Evolutionary conservation across 2,888 invertebrate species (phyloP), one percentile per base, ranked within the genome.

Genomic region (Drosophila tanythrix): DNA sequence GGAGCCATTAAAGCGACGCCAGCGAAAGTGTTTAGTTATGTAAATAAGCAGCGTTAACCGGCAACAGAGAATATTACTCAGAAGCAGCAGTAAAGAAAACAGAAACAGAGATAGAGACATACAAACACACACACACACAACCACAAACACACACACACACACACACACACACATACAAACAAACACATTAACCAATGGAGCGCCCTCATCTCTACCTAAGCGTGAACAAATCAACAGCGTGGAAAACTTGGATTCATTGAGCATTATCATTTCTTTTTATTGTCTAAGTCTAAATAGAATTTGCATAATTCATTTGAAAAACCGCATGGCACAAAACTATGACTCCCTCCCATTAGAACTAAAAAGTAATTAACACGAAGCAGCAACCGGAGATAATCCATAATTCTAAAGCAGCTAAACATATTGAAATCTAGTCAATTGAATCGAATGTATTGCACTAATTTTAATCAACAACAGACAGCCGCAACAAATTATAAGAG

Each of bases 1-100:
- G 61, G 98, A 99, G 94, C 99, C 99, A 70, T 96, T 97, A 92
- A 98, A 98, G 94, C 96, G 97, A 94, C 97, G 97, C 94, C 98
- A 98, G 94, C 96, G 97, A 94, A 98, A 98, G 94, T 98, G 98
- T 95, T 94, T 94, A 93, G 95, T 96, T 93, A 95, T 96, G 95
- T 96, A 96, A 95, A 91, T 90, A 90, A 74, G 74, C 58, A 52
- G 65, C 38, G 46, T 35, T 38, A 40, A 65, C 38, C 50, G 77
- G 55, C 63, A 50, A 56, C 63, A 53, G 57, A 72, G 76, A 74
- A 40, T 27, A 56, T 56, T 74, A 68, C 75, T 79, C 75, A 67
- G 60, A 68, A 75, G 59, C 58, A 62, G 60, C 50, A 33, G 63
- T 60, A 33, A 55, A 76, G 57, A 11, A 63, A 62, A 46, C 51